Evolutionary conservation across 2,113 vertebrate species (phyloP), one percentile per base, ranked within the genome.

Genomic region (Nycticryphes semicollaris): DNA sequence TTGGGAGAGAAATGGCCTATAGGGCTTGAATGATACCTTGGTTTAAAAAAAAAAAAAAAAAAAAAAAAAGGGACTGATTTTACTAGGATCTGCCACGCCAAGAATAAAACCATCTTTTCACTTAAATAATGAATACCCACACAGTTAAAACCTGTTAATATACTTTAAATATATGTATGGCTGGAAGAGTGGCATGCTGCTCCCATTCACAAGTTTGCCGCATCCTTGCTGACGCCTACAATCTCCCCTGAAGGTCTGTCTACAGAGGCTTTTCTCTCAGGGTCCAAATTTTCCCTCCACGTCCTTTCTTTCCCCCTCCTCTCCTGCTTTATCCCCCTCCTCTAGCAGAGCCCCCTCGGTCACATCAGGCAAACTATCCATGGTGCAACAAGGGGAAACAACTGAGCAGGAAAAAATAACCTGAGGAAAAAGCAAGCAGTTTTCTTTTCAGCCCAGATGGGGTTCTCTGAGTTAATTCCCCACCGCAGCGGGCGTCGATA

Each of bases 141-240:
- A 93, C 69, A 82, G 73, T 82, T 79, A 93, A 94, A 94, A 91
- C 86, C 80, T 72, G 90, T 79, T 94, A 95, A 89, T 93, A 87
- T 43, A 54, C 45, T 82, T 78, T 73, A 25, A 93, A 94, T 78
- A 91, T 75, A 76, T 0, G 8, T 92, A 50, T 80, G 92, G 80
- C 64, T 84, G 88, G 51, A 92, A 94, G 76, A 93, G 69, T 19
- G 30, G 57, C 83, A 90, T 63, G 74, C 45, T 90, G 80, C 66
- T 89, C 80, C 74, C 89, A 82, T 96, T 97, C 92, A 93, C 81
- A 84, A 93, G 62, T 63, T 75, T 94, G 78, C 75, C 69, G 35
- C 33, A 82, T 85, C 74, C 85, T 60, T 89, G 68, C 37, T 33
- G 30, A 82, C 3, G 3, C 84, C 91, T 39, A 96, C 62, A 0